Conservation (phyloP, 2,888 invertebrate genomes). For the Eristalis arbustorum region DNA sequence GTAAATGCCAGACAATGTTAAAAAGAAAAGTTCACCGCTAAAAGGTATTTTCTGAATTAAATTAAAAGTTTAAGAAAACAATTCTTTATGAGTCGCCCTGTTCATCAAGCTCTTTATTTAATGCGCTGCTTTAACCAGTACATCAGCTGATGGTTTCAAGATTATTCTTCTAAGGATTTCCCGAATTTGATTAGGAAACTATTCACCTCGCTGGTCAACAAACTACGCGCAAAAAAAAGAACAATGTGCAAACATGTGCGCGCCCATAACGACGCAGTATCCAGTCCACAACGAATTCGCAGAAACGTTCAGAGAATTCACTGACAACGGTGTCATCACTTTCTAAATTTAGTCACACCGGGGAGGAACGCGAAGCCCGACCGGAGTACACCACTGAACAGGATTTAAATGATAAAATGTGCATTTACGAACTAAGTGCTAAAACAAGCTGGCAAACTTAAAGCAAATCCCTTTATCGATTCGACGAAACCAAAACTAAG, state of each 20-base stretch:
- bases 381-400: neutral
- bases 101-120: no score
- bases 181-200: neutral
- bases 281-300: neutral
- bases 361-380: neutral
- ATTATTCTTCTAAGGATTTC: neutral
- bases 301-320: neutral
- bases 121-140: no score
- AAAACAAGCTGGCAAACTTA: neutral
- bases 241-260: neutral
- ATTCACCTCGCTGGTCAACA: neutral
- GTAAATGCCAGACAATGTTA: no score
- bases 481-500: neutral
- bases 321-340: conserved; percentile 21
- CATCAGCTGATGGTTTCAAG: no score
- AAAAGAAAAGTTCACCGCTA: no score
- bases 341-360: conserved; percentile 27
- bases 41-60: no score
- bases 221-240: neutral
- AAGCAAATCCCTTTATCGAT: conserved; percentile 38
- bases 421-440: neutral
- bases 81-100: no score
- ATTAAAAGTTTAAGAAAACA: no score
- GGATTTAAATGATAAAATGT: neutral
- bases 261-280: neutral